phyloP scores from a whole-genome alignment of 2,797 vertebrate species.

The Oryzias sinensis region DNA sequence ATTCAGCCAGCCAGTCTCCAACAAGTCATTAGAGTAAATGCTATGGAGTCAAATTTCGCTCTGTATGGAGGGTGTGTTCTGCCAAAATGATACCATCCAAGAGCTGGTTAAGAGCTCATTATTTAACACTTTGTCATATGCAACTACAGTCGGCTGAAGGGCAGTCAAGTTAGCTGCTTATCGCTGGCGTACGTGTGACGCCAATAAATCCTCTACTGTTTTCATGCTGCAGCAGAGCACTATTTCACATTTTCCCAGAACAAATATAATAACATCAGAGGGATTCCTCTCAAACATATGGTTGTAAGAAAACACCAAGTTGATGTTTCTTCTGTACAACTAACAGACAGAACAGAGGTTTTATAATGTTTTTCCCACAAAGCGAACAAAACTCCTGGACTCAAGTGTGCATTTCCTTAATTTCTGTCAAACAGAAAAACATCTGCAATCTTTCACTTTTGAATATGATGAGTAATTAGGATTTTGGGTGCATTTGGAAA shows the following conservation, averaged over 20 bases:
- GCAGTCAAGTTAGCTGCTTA: background rate
- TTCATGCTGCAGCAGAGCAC: background rate
- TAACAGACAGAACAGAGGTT: too few species aligned
- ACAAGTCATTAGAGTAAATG: constrained; percentile 22
- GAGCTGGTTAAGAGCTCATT: background rate
- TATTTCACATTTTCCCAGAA: constrained; percentile 12
- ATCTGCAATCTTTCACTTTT: too few species aligned
- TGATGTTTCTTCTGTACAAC: background rate
- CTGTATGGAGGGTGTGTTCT: constrained; percentile 3
- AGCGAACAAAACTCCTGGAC: too few species aligned
- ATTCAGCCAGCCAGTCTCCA: constrained; percentile 11
- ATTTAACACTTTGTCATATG: constrained; percentile 15
- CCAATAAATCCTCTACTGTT: background rate
- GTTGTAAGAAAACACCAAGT: background rate
- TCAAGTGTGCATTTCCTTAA: too few species aligned
- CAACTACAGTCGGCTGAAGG: constrained; percentile 14
- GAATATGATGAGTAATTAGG: too few species aligned
- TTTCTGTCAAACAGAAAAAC: too few species aligned
- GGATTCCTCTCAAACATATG: background rate
- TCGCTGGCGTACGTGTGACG: constrained; percentile 9
- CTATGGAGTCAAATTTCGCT: constrained; percentile 32
- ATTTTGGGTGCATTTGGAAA: too few species aligned
- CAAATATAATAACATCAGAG: background rate
- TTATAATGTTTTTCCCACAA: too few species aligned
- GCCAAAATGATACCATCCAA: constrained; percentile 16